Percentiles rank a stretch among this genome's conserved stretches.
Conservation (phyloP, 1,140 invertebrate species). For the Lerema accius region DNA sequence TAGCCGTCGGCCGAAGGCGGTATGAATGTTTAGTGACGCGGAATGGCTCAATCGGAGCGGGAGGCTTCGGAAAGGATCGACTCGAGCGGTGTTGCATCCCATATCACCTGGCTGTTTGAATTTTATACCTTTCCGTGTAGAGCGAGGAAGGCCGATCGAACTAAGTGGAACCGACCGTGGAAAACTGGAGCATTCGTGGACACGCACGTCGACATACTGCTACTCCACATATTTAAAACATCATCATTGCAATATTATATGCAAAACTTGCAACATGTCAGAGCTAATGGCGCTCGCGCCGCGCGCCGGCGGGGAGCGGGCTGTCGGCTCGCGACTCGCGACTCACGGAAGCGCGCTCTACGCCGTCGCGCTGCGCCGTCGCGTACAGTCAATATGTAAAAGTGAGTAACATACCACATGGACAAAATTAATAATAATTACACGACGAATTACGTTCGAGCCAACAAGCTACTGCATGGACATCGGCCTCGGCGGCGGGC, state of each 20-base stretch:
- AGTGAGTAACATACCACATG: constrained; percentile 77
- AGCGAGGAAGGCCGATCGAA: constrained; percentile 79
- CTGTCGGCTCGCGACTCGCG: constrained; percentile 32
- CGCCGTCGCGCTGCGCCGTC: constrained; percentile 62
- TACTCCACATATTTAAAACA: constrained; percentile 79
- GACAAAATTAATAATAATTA: constrained; percentile 79
- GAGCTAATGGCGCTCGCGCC: constrained; percentile 59
- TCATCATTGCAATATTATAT: constrained; percentile 71
- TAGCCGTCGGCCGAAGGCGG: background rate
- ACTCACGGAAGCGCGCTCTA: constrained; percentile 67
- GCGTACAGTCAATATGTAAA: constrained; percentile 68
- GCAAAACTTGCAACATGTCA: constrained; percentile 76
- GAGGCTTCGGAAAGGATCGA: constrained; percentile 63
- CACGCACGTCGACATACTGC: constrained; percentile 78
- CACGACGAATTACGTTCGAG: constrained; percentile 81
- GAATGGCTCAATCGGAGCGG: constrained; percentile 57
- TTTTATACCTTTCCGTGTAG: constrained; percentile 82
- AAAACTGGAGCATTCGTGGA: constrained; percentile 79
- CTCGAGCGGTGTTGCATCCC: constrained; percentile 76
- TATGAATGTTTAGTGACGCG: constrained; percentile 41
- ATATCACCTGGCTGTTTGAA: constrained; percentile 79
- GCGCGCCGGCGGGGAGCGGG: constrained; percentile 61
- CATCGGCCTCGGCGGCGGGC: constrained; percentile 75
- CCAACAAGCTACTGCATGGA: constrained; percentile 81
- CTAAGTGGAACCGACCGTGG: constrained; percentile 77